phyloP scores from a whole-genome alignment of 2,888 invertebrate genomes.

The Tuberolachnus salignus region DNA sequence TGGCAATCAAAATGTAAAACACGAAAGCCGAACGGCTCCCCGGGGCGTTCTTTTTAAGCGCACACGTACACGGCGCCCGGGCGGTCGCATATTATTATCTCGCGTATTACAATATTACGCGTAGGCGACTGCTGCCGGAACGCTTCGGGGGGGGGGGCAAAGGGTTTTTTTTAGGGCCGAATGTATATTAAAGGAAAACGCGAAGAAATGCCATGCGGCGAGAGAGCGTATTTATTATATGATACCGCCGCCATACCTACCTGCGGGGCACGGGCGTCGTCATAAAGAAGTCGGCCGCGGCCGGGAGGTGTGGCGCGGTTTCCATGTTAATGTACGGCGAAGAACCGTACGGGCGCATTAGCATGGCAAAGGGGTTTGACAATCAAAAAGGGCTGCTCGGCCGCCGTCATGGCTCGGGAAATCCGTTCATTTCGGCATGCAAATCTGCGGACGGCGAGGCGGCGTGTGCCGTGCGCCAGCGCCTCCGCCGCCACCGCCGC shows the following conservation, averaged over 20 bases:
- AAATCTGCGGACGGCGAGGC: slow-evolving; percentile 55
- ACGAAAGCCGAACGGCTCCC: background rate
- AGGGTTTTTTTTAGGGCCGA: slow-evolving; percentile 5
- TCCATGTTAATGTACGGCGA: background rate
- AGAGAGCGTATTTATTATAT: background rate
- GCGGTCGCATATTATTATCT: background rate
- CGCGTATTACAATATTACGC: background rate
- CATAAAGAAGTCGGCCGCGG: slow-evolving; percentile 26
- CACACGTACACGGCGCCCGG: too few relatives aligned
- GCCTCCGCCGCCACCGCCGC: background rate
- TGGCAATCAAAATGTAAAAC: slow-evolving; percentile 54
- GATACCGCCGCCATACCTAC: background rate
- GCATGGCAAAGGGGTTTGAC: slow-evolving; percentile 54
- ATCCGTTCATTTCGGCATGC: slow-evolving; percentile 59
- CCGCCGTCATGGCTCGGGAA: slow-evolving; percentile 55
- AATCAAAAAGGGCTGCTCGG: slow-evolving; percentile 47
- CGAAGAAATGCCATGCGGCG: background rate
- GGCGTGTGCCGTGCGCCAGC: slow-evolving; percentile 1
- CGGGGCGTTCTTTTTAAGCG: background rate
- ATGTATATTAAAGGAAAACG: slow-evolving; percentile 38
- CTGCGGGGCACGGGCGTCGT: too few relatives aligned
- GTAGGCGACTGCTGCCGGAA: background rate
- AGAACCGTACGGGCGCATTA: slow-evolving; percentile 45
- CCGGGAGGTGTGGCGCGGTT: background rate
- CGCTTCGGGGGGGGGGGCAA: background rate